A percentile compares a stretch with the other conserved stretches of the same genome.
phyloP scores from a whole-genome alignment of 2,888 invertebrate genomes.

The Aethes cnicana region DNA sequence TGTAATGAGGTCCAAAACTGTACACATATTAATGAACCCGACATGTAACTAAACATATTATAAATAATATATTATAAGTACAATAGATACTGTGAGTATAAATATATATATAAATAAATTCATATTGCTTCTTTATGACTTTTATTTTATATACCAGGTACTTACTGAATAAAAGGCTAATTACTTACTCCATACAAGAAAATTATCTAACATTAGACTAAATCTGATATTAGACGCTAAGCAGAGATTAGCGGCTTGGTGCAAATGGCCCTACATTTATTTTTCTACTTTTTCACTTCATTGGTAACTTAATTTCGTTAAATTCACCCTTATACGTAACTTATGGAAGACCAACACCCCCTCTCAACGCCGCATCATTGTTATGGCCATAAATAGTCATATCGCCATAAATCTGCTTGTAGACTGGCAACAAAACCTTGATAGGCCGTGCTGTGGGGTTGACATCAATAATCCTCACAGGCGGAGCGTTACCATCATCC shows the following conservation, averaged over 20 bases:
- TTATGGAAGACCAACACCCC: slow-evolving; percentile 15
- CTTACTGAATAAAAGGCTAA: too few species aligned
- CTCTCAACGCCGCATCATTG: slow-evolving; percentile 39
- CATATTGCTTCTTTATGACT: slow-evolving; percentile 65
- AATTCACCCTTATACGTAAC: too few species aligned
- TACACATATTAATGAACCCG: too few species aligned
- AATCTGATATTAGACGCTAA: too few species aligned
- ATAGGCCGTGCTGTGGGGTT: slow-evolving; percentile 40
- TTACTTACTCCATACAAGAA: too few species aligned
- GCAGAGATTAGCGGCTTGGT: too few species aligned
- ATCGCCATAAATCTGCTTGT: slow-evolving; percentile 33
- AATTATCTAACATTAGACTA: too few species aligned
- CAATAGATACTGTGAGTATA: slow-evolving; percentile 73
- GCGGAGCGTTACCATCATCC: slow-evolving; percentile 46
- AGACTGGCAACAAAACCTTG: slow-evolving; percentile 56
- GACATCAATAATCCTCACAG: slow-evolving; percentile 50
- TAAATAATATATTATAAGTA: slow-evolving; percentile 65
- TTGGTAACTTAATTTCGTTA: too few species aligned
- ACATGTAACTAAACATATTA: slow-evolving; percentile 22
- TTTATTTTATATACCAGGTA: too few species aligned
- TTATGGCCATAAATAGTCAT: slow-evolving; percentile 3
- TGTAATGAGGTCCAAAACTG: too few species aligned
- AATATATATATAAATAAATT: slow-evolving; percentile 65
- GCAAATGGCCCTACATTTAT: too few species aligned
- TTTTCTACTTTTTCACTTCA: too few species aligned